Evolutionary conservation across 2,113 vertebrate genomes (phyloP).

Genomic region (Eira barbara): DNA sequence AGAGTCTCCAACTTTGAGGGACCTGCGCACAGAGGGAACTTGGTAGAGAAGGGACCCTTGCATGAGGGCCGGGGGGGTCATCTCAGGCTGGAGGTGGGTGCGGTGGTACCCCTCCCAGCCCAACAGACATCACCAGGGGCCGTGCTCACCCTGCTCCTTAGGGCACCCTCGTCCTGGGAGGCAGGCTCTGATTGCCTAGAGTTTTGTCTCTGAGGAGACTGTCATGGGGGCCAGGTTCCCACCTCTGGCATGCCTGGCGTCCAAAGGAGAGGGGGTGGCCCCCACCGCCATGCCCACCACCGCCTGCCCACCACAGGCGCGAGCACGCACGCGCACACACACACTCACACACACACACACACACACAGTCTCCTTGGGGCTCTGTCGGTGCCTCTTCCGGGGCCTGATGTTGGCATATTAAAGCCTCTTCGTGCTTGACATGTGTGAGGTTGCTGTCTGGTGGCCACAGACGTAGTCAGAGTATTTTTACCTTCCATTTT

Average conservation of each 20-base stretch:
- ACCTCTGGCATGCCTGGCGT: not conserved
- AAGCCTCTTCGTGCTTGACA: not conserved
- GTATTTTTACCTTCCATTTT: conserved; percentile 40
- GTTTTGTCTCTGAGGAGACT: not conserved
- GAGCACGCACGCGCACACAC: fast-evolving
- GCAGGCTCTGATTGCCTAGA: not conserved
- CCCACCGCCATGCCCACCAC: fast-evolving
- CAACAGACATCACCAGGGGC: not conserved
- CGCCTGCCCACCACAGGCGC: fast-evolving
- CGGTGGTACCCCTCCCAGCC: not conserved
- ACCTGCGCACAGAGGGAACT: not conserved
- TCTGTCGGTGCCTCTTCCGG: not conserved
- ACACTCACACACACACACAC: no score
- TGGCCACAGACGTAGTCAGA: not conserved
- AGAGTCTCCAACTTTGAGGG: not conserved
- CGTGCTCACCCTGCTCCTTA: not conserved
- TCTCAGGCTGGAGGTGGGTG: not conserved
- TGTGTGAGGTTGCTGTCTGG: not conserved
- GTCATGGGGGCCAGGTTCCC: not conserved
- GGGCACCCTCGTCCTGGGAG: not conserved
- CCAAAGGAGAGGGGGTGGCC: not conserved
- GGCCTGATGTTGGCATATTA: not conserved
- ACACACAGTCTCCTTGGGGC: not conserved
- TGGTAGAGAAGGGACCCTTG: not conserved
- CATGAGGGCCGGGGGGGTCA: not conserved